Base-by-base conservation (phyloP, 2,888 invertebrate genomes). In the Cataglyphis rosenhaueri region DNA sequence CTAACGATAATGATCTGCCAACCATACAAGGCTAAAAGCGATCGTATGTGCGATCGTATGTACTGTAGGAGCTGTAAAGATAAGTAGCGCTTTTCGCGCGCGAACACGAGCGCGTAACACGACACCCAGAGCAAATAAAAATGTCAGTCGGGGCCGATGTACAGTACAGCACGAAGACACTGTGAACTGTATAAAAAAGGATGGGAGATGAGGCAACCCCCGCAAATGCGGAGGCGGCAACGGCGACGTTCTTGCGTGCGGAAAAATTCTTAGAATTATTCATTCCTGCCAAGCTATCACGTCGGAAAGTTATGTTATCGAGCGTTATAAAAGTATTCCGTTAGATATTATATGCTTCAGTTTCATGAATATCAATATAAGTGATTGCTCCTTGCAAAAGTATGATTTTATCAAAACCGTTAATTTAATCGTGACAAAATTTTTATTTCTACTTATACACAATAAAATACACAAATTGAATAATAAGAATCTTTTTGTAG, bases 61-160 rank as follows among this genome's bases (percentile, higher is more conserved):
- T 9, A 59, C 64, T 74, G 48, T 79, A 81, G 66, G 81, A 81
- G 68, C 76, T 85, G 84, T 82, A 66, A 78, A 83, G 78, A 83
- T 83, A 85, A 78, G 75, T 85, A 83, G 74, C 70, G 74, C 65
- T 81, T 85, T 83, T 75, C 85, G 65, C 78, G 75, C 86, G 74
- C 86, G 85, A 65, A 81, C 87, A 90, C 86, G 90, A 87, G 85
- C 87, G 68, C 84, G 87, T 87, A 89, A 90, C 90, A 89, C 89
- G 89, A 90, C 87, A 89, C 89, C 87, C 82, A 82, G 81, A 84
- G 88, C 87, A 90, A 89, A 90, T 87, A 90, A 89, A 88, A 85
- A 62, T 41, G 52, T 71, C 76, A 44, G 65, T 29, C 65, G 41
- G 35, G 10, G 79, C 66, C 12, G 66, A 52, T 81, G 48, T 52